These are phyloP conservation scores for Xylota segnis DNA, from an alignment of 2,888 invertebrate genomes.

Conservation along the genomic window DNA sequence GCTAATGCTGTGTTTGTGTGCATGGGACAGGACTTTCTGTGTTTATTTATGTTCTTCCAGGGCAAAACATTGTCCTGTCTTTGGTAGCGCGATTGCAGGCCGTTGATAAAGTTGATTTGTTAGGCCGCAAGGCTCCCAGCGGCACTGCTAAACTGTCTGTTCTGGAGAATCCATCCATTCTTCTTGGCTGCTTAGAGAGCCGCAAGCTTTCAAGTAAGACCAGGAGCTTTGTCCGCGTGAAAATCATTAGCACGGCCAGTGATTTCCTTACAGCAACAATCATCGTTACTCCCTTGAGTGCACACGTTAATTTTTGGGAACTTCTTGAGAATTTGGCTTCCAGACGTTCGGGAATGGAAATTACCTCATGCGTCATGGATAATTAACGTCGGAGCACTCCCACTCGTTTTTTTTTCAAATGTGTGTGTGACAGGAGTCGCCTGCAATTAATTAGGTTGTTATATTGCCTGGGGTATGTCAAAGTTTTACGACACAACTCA, in stretches of 20 bases:
- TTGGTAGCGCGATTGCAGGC: conserved; percentile 46
- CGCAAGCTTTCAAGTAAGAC: conserved; percentile 22
- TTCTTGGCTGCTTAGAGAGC: conserved; percentile 12
- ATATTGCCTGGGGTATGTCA: conserved; percentile 32
- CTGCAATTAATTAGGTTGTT: conserved; percentile 55
- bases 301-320: conserved; percentile 54
- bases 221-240: conserved; percentile 52
- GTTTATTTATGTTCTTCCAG: conserved; percentile 70
- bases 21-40: conserved; percentile 66
- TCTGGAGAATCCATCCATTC: conserved; percentile 22
- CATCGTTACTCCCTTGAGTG: conserved; percentile 39
- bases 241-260: conserved; percentile 17
- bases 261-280: conserved; percentile 7
- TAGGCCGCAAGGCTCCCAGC: conserved; percentile 32
- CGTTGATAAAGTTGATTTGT: conserved; percentile 71
- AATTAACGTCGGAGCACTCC: conserved; percentile 51
- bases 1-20: conserved; percentile 56
- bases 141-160: conserved; percentile 7
- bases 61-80: conserved; percentile 60
- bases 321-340: conserved; percentile 16
- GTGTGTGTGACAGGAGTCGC: conserved; percentile 32
- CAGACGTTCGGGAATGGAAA: background rate
- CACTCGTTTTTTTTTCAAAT: background rate
- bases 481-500: conserved; percentile 49
- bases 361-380: conserved; percentile 43